Conservation (phyloP, 2,113 vertebrate genomes). For the Callipepla californica region DNA sequence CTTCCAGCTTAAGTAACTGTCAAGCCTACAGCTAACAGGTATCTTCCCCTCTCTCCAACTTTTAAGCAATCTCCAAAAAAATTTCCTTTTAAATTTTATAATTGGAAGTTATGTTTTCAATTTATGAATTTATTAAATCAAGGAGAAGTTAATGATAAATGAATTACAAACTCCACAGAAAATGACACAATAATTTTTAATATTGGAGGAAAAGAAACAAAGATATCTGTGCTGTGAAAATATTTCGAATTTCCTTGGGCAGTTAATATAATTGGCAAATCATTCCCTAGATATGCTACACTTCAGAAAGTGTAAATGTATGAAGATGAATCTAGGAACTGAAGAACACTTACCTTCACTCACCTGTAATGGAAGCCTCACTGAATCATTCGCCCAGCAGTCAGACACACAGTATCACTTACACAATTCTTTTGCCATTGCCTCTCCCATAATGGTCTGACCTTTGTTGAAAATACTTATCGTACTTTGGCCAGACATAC, state of each 20-base stretch:
- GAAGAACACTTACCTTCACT: neutral
- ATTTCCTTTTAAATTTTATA: neutral
- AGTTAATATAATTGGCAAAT: neutral
- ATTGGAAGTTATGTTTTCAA: neutral
- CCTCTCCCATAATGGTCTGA: neutral
- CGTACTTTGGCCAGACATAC: neutral
- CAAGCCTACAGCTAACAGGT: neutral
- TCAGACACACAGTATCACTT: rapidly evolving
- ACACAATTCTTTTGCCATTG: neutral
- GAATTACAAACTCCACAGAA: neutral
- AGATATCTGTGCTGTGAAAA: neutral
- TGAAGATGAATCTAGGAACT: neutral
- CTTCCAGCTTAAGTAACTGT: neutral
- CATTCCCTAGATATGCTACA: neutral
- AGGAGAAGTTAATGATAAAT: neutral
- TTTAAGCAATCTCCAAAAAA: neutral
- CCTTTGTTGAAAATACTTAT: neutral
- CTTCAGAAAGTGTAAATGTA: neutral
- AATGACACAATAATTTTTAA: neutral
- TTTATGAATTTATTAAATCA: neutral
- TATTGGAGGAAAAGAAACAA: neutral
- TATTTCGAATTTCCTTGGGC: neutral
- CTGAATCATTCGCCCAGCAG: neutral
- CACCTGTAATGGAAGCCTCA: neutral
- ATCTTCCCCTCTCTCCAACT: neutral